Base-by-base conservation (phyloP, 2,797 vertebrate species). In the Rhinatrema bivittatum region DNA sequence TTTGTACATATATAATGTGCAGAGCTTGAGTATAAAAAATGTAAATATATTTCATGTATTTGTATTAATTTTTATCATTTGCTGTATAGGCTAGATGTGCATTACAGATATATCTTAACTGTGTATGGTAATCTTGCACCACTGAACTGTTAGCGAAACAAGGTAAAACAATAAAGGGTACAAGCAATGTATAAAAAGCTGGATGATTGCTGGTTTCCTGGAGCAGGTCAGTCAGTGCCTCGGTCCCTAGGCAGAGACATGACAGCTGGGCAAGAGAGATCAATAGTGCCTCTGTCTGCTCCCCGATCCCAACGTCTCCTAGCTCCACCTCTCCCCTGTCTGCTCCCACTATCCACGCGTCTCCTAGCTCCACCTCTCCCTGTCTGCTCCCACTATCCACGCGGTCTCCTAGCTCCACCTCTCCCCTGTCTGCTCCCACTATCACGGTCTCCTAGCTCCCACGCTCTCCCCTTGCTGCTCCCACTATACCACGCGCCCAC, bases 31-130 rank as follows among this genome's bases (percentile, higher is more conserved):
- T 91, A 85, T 85, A 83, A 91, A 89, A 93, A 94, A 86, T 99
- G 95, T 99, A 99, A 97, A 99, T 98, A 98, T 76, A 90, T 89
- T 92, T 93, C 88, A 89, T 88, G 94, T 97, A 96, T 99, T 98
- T 97, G 94, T 99, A 98, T 94, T 97, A 92, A 94, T 89, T 90
- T 87, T 85, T 93, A 93, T 89, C 93, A 93, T 93, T 92, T 81
- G 90, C 94, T 97, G 91, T 94, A 96, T 90, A 96, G 94, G 89
- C 81, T 97, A 93, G 90, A 81, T 82, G 93, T 97, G 91, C 94
- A 87, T 88, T 90, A 92, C 93, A 87, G 87, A 91, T 91, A 91
- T 87, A 83, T 85, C 71, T n/a, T 94, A 94, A 94, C 88, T 88
- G 85, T 98, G 91, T 97, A 88, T 88, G 91, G 90, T 95, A 93